These are phyloP conservation scores for Muscidifurax raptorellus DNA, from an alignment of 1,140 invertebrate genomes.

Conservation along the genomic window DNA sequence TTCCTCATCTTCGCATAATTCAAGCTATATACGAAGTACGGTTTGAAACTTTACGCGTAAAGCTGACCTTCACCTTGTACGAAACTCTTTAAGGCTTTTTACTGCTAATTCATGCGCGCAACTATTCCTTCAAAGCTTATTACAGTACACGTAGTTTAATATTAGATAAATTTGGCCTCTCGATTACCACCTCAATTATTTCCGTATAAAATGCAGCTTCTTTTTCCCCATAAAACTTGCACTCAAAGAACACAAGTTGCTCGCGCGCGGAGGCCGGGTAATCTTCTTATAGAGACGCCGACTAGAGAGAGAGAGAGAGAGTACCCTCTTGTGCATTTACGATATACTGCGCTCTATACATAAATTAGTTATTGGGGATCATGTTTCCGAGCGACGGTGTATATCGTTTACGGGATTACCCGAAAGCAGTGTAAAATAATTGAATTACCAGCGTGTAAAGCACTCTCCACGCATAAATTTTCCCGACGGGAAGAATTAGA, in stretches of 20 bases:
- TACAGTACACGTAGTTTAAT: background rate
- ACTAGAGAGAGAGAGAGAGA: background rate
- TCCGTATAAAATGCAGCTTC: constrained; percentile 1
- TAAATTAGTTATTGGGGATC: background rate
- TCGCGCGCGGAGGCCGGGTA: too few relatives aligned
- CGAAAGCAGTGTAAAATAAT: background rate
- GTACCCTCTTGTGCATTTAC: background rate
- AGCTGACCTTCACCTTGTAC: background rate
- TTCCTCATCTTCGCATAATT: too few relatives aligned
- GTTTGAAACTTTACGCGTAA: background rate
- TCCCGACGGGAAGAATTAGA: too few relatives aligned
- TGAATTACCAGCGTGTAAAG: too few relatives aligned
- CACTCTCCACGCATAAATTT: too few relatives aligned
- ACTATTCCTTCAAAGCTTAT: background rate
- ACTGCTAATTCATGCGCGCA: background rate
- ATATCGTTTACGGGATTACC: too few relatives aligned
- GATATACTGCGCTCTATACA: background rate
- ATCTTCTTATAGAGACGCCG: too few relatives aligned
- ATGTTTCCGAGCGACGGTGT: background rate
- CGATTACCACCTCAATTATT: constrained; percentile 2
- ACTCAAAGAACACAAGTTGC: background rate
- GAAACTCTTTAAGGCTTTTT: background rate
- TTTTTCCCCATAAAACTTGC: background rate
- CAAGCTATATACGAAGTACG: too few relatives aligned
- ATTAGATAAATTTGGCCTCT: background rate